Conservation (phyloP, 2,888 invertebrate species). For the Caenorhabditis drosophilae region DNA sequence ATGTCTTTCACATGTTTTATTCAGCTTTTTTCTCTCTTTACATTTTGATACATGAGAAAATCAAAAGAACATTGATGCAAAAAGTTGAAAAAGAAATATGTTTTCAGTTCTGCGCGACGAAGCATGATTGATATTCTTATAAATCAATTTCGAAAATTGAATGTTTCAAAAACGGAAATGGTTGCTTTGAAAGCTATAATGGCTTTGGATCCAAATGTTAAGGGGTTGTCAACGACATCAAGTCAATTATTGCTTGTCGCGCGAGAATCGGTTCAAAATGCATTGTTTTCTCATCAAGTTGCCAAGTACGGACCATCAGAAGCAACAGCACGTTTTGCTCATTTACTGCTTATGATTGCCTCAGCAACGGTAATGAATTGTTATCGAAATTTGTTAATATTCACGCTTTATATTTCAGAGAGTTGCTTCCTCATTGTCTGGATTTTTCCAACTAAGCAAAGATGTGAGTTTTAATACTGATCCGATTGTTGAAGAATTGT, state of each 20-base stretch:
- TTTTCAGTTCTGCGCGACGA: constrained; percentile 44
- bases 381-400: constrained; percentile 6
- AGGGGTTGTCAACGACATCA: constrained; percentile 37
- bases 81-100: no score
- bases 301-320: constrained; percentile 28
- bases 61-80: no score
- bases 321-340: constrained; percentile 60
- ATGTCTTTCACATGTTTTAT: no score
- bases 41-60: constrained; percentile 7
- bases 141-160: constrained; percentile 40
- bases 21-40: constrained; percentile 2
- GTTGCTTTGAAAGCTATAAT: constrained; percentile 65
- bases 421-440: constrained; percentile 47
- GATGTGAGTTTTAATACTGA: constrained; percentile 40
- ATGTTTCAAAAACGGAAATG: constrained; percentile 55
- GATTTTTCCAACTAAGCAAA: constrained; percentile 42
- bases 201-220: constrained; percentile 61
- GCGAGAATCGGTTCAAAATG: constrained; percentile 63
- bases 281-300: constrained; percentile 57
- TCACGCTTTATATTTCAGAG: constrained; percentile 43
- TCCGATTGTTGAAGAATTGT: constrained; percentile 41
- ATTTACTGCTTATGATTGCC: constrained; percentile 57
- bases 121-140: constrained; percentile 48
- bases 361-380: constrained; percentile 56
- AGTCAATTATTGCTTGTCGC: constrained; percentile 27